Evolutionary conservation across 1,140 invertebrate species (phyloP).

Genomic region (Lanistes nyassanus): DNA sequence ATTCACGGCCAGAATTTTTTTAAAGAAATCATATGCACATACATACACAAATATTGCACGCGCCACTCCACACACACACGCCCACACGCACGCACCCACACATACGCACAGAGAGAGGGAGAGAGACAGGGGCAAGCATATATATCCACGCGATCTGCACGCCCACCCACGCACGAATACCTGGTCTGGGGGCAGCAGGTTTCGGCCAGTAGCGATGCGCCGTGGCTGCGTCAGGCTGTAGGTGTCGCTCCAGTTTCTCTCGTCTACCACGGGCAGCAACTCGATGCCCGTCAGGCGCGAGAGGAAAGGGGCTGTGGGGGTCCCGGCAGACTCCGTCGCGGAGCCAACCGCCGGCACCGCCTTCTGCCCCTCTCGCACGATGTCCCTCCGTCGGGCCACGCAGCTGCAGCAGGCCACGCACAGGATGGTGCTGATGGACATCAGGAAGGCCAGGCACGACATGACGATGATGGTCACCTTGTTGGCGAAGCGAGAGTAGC

Average conservation of each 20-base stretch:
- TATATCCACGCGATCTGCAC: no score
- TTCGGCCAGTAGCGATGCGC: neutral
- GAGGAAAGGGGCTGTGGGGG: neutral
- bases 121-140: no score
- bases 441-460: neutral
- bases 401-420: neutral
- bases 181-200: slow-evolving; percentile 9
- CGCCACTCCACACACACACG: neutral
- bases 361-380: neutral
- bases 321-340: neutral
- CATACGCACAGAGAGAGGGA: neutral
- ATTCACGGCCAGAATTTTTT: no score
- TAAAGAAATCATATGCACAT: no score
- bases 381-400: neutral
- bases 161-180: neutral
- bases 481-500: neutral
- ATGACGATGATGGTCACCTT: neutral
- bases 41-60: no score
- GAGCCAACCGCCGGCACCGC: neutral
- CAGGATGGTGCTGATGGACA: neutral
- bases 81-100: neutral
- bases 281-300: neutral
- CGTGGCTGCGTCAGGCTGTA: slow-evolving; percentile 11
- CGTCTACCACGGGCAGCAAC: neutral
- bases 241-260: slow-evolving; percentile 17